Evolutionary conservation across 2,113 vertebrate genomes (phyloP).

Genomic region (Coptodon rendalli): DNA sequence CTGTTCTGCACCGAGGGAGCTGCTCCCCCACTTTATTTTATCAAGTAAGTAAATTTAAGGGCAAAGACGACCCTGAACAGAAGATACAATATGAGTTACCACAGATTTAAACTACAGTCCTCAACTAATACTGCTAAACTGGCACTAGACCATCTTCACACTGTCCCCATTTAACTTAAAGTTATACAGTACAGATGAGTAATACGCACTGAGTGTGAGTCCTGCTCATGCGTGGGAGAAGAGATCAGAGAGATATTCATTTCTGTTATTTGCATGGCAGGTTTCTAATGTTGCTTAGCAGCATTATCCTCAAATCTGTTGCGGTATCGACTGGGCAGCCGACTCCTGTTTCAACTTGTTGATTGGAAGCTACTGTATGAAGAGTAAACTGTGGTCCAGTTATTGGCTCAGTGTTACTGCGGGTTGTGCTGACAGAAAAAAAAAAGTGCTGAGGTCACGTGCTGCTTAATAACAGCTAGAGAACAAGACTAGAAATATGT

Average conservation of each 20-base stretch:
- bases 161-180: neutral
- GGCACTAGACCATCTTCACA: neutral
- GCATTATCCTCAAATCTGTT: neutral
- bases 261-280: neutral
- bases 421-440: neutral
- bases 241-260: neutral
- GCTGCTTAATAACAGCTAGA: neutral
- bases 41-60: neutral
- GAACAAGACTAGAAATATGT: neutral
- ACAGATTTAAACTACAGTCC: neutral
- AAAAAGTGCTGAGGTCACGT: neutral
- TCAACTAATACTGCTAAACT: neutral
- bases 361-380: neutral
- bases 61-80: neutral
- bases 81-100: neutral
- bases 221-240: neutral
- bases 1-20: neutral
- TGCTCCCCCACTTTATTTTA: neutral
- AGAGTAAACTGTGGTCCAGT: neutral
- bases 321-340: neutral
- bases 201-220: neutral
- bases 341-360: neutral
- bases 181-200: neutral
- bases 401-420: neutral
- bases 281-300: conserved; percentile 19